A percentile compares a stretch with the other conserved stretches of the same genome.
Conservation (phyloP, 2,113 vertebrate species). For the Romanogobio albipinnatus region DNA sequence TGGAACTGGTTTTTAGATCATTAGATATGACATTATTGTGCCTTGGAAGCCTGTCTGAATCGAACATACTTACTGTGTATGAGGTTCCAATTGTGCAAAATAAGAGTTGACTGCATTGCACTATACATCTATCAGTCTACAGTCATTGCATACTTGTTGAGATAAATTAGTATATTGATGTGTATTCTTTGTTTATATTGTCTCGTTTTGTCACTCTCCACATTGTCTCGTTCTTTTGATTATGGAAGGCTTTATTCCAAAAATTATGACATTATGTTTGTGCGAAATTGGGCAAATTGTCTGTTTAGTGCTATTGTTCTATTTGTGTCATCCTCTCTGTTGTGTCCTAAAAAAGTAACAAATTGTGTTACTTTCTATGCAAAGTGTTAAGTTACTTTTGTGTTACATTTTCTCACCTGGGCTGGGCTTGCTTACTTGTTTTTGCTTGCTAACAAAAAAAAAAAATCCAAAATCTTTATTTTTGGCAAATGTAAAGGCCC, state of each 20-base stretch:
- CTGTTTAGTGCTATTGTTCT: too few relatives aligned
- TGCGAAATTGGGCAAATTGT: neutral
- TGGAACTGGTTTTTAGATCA: neutral
- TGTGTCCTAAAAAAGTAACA: neutral
- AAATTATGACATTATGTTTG: neutral
- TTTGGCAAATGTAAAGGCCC: too few relatives aligned
- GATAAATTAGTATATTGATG: neutral
- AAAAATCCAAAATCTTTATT: too few relatives aligned
- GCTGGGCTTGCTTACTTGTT: too few relatives aligned
- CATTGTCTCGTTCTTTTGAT: neutral
- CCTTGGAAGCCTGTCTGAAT: neutral
- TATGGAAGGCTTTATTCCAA: neutral
- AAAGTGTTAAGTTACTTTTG: neutral
- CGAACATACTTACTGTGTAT: neutral
- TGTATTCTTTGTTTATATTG: neutral
- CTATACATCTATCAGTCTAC: neutral
- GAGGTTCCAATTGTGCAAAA: neutral
- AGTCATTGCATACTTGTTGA: neutral
- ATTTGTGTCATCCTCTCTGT: too few relatives aligned
- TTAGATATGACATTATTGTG: conserved; percentile 16
- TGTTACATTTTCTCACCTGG: neutral
- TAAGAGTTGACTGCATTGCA: neutral
- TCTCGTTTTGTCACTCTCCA: neutral
- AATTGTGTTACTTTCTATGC: neutral
- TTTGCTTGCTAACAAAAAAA: too few relatives aligned